Percentiles rank a stretch among this genome's conserved stretches.
Evolutionary conservation across 2,113 vertebrate species (phyloP).

Genomic region (Choloepus hoffmanni): DNA sequence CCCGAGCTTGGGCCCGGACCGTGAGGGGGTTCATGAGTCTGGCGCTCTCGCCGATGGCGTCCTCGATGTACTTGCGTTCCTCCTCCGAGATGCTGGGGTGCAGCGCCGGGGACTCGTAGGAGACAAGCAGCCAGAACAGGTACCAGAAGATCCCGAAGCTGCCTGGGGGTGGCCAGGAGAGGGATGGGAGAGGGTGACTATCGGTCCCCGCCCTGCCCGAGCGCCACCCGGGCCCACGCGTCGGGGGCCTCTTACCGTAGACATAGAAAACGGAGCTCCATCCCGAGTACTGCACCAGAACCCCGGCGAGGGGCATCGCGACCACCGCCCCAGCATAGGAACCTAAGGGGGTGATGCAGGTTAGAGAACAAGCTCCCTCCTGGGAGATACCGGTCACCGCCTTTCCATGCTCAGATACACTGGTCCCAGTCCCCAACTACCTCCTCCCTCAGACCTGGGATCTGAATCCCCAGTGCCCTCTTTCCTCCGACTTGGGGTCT

Average conservation of each 20-base stretch:
- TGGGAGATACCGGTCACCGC: too few relatives aligned
- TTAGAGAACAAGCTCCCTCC: background rate
- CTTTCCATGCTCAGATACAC: background rate
- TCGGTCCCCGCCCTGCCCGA: background rate
- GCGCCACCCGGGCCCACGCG: background rate
- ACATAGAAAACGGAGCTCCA: slow-evolving; percentile 96
- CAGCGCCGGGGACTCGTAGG: slow-evolving; percentile 85
- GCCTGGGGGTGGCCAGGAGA: slow-evolving; percentile 70
- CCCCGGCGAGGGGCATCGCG: slow-evolving; percentile 94
- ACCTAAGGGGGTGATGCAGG: slow-evolving; percentile 82
- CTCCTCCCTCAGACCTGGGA: background rate
- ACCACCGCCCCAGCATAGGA: slow-evolving; percentile 95
- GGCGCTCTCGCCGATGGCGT: slow-evolving; percentile 86
- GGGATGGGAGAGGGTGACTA: background rate
- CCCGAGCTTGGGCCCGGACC: slow-evolving; percentile 66
- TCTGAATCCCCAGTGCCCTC: too few relatives aligned
- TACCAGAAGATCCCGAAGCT: slow-evolving; percentile 88
- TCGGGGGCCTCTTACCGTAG: slow-evolving; percentile 87
- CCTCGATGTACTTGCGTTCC: slow-evolving; percentile 87
- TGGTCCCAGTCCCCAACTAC: background rate
- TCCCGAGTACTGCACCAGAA: slow-evolving; percentile 94
- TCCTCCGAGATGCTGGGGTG: slow-evolving; percentile 88
- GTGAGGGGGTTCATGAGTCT: slow-evolving; percentile 86
- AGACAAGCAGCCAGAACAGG: slow-evolving; percentile 87
- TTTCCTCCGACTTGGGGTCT: background rate